Evolutionary conservation across 2,797 vertebrate species (phyloP).

Genomic region (Typhlichthys subterraneus): DNA sequence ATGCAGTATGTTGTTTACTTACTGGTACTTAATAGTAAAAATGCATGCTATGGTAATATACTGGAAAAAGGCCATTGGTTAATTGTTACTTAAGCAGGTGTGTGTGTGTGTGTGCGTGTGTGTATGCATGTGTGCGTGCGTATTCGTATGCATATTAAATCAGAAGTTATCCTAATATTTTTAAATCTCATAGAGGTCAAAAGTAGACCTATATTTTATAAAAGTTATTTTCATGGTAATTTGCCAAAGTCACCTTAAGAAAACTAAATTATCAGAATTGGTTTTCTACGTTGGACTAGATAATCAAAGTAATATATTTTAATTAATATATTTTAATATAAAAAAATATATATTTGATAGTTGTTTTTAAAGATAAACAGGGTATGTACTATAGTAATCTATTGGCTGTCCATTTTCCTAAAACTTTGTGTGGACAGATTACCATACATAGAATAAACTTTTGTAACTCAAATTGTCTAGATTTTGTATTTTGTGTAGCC

Average conservation of each 20-base stretch:
- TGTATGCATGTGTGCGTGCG: conserved; percentile 6
- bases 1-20: neutral
- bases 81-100: conserved; percentile 32
- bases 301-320: conserved; percentile 99
- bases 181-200: conserved; percentile 48
- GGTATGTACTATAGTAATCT: conserved; percentile 80
- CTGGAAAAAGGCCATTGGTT: conserved; percentile 26
- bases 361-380: conserved; percentile 81
- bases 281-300: conserved; percentile 82
- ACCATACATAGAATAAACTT: conserved; percentile 71
- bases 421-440: conserved; percentile 62
- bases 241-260: conserved; percentile 80
- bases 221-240: conserved; percentile 66
- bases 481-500: conserved; percentile 43
- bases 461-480: conserved; percentile 57
- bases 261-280: conserved; percentile 70
- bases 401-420: conserved; percentile 64
- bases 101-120: neutral
- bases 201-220: conserved; percentile 53
- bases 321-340: conserved; percentile 98
- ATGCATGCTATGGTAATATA: conserved; percentile 3
- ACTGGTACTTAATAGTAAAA: neutral
- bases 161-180: conserved; percentile 50
- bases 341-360: conserved; percentile 77
- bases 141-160: conserved; percentile 35